Evolutionary conservation across 2,888 invertebrate species (phyloP), one percentile per base, ranked within the genome.

Genomic region (Eubasilissa splendida): DNA sequence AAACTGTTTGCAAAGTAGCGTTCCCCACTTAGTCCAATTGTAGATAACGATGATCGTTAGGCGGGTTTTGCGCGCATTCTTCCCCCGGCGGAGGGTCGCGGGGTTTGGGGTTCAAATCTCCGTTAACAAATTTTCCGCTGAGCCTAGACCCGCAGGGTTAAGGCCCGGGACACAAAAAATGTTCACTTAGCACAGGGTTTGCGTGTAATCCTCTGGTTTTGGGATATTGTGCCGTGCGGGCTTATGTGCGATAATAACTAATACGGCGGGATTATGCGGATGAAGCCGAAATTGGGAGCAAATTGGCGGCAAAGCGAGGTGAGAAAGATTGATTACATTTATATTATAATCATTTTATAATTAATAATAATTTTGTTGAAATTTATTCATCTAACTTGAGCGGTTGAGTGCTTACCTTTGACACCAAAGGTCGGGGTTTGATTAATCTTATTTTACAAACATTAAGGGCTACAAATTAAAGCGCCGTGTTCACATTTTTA

Each of bases 181-280:
- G 56, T 73, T 73, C 71, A 73, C 71, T 73, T 73, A 73, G 71
- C 71, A 31, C n/a, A 22, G 70, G 70, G 71, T 31, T 73, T 12
- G 58, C 56, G 54, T 42, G 71, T 73, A 73, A 73, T 73, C 71
- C 71, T 33, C 71, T 56, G 71, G 71, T 73, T 73, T 73, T 3
- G 58, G 71, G 71, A 56, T 73, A 73, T 73, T 73, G 56, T 73
- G 33, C 71, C 71, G 71, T 22, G 70, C 54, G 71, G 71, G 71
- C 71, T 73, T 73, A 73, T 73, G 71, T 56, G 71, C 50, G 71
- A 58, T 73, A 56, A 73, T 73, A 73, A 73, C 71, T 73, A 73
- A 73, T 73, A 56, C 31, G 56, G 53, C 12, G 42, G 71, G 71
- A 73, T 73, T 73, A 73, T 33, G 58, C 8, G 12, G 56, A 33